Evolutionary conservation across 2,888 invertebrate species (phyloP), one percentile per base, ranked within the genome.

Genomic region (Oegoconia quadripuncta): DNA sequence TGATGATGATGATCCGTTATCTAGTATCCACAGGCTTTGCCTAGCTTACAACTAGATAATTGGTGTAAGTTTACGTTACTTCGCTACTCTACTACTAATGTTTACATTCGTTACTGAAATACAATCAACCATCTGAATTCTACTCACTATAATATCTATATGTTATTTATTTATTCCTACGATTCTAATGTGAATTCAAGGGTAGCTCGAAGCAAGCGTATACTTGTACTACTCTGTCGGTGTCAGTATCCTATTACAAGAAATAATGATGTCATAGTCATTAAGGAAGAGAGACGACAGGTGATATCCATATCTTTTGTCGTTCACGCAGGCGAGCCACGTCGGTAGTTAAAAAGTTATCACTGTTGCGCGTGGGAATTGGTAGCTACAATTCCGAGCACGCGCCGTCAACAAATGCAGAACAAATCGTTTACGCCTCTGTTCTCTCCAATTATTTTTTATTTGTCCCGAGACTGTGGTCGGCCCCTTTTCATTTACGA

Each of bases 381-480:
- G 28, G 31, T 45, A 48, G 46, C 39, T 44, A 42, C 18, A 43
- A 44, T 34, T 47, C 48, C n/a, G 20, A 37, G 26, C 50, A 46
- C 40, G 47, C 25, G 29, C 38, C 28, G 35, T 28, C 28, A 34
- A 31, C 39, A 42, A 37, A 32, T 29, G 20, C 22, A 28, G 31
- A 51, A 47, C 48, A 47, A 44, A 42, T 26, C 39, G 39, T 37
- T 44, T 40, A 27, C 39, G 20, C 34, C 37, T 29, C 42, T 37
- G 44, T 43, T 34, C 36, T 37, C 45, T 49, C 66, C 66, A 64
- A 69, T 69, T 65, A 61, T 62, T 58, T 42, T 63, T 55, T 65
- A 70, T 70, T 52, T 58, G 63, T 69, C 69, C 67, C 67, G 48
- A 53, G 66, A 50, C 57, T 57, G 55, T 46, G 59, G 54, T 62